Base-by-base conservation (phyloP, 2,113 vertebrate species). In the Psettodes erumei region DNA sequence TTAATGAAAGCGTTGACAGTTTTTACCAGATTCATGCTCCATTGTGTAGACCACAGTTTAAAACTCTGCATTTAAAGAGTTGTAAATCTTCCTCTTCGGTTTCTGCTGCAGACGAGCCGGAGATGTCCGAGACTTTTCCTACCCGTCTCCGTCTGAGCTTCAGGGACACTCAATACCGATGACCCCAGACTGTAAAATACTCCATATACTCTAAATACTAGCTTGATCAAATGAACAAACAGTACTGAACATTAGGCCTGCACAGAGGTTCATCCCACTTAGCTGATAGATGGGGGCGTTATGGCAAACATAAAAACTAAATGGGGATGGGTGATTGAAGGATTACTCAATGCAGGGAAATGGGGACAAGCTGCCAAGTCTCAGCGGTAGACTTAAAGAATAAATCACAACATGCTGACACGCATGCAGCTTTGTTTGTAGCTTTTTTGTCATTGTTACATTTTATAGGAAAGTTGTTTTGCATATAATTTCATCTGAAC, bases 321-420 rank as follows among this genome's bases (percentile, higher is more conserved):
- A 75, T 1, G 23, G 54, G 43, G 8, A 42, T 50, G 37, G 47
- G 61, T 38, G 64, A 78, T 85, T 69, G 63, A 83, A 53, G 66
- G 40, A 77, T 71, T 25, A 35, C 62, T 71, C 48, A 64, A 66
- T 63, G 72, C 33, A 53, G 77, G 11, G 33, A 81, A 82, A 82
- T 86, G 47, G 70, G 66, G 76, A 47, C 61, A 4, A 28, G 32
- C 62, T 83, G 60, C 77, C 60, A 81, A 75, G 30, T 33, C 55
- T 1, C 56, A 32, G 54, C 47, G 47, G 58, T 53, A 43, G 50
- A 73, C 42, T 61, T 59, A 6, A n/a, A 48, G 23, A 51, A 78
- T 89, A 73, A 77, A 83, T 84, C 79, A 76, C 67, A 51, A 65
- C 65, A 63, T 64, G 67, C 5, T 75, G 43, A 74, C 55, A 54